Evolutionary conservation across 2,888 invertebrate genomes (phyloP).

Genomic region (Amphipyra berbera): DNA sequence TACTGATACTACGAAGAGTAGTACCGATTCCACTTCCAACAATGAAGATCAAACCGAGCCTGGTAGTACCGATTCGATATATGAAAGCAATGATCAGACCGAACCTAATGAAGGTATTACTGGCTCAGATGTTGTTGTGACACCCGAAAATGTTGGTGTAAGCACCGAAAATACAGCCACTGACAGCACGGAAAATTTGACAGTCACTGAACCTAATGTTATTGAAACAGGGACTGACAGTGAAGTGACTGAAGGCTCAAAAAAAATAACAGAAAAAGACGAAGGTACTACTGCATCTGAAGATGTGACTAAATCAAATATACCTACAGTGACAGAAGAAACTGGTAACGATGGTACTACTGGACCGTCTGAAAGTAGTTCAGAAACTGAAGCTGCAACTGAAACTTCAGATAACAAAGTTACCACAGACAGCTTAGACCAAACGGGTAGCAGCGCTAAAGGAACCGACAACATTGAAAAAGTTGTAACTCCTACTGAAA

Average conservation of each 20-base stretch:
- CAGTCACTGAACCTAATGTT: not conserved
- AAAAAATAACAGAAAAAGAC: not conserved
- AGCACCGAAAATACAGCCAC: not conserved
- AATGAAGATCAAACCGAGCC: too few relatives aligned
- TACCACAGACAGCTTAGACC: not conserved
- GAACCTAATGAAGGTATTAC: not conserved
- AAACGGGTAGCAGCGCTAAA: not conserved
- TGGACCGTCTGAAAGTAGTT: not conserved
- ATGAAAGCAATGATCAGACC: too few relatives aligned
- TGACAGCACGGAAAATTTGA: not conserved
- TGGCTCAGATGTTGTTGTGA: constrained; percentile 1
- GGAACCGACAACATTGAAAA: not conserved
- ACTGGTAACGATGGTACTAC: not conserved
- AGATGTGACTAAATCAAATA: too few relatives aligned
- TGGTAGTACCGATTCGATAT: too few relatives aligned
- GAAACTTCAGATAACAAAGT: not conserved
- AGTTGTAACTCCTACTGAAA: not conserved
- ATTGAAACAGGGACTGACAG: not conserved
- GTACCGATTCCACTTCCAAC: too few relatives aligned
- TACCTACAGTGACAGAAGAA: not conserved
- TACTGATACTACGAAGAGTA: too few relatives aligned
- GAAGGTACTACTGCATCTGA: too few relatives aligned
- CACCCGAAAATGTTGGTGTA: constrained; percentile 16
- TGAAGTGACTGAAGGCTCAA: not conserved
- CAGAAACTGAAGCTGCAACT: not conserved